phyloP scores from a whole-genome alignment of 2,888 invertebrate species.

The Ochropleura leucogaster region DNA sequence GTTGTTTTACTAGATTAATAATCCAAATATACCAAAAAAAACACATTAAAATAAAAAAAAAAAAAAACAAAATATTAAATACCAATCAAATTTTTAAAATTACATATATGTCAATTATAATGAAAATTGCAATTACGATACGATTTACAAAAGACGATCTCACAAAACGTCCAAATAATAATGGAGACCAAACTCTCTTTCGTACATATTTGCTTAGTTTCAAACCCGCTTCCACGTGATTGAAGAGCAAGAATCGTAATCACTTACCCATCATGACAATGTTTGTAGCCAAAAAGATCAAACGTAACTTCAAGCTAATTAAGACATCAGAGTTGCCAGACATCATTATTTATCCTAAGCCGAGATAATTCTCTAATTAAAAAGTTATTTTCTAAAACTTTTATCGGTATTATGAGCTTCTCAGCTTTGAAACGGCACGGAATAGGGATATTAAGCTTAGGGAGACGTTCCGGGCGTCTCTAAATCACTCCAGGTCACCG shows the following conservation, averaged over 20 bases:
- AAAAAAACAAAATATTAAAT: no score
- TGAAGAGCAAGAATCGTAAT: background rate
- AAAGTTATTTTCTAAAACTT: conserved; percentile 8
- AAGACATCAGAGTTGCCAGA: background rate
- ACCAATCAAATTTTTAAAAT: no score
- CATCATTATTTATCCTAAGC: background rate
- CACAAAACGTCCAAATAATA: background rate
- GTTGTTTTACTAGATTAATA: no score
- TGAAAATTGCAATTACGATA: no score
- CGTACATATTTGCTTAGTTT: background rate
- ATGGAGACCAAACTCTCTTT: background rate
- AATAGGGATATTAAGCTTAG: background rate
- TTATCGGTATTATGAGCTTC: background rate
- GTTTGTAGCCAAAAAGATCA: background rate
- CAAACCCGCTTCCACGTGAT: background rate
- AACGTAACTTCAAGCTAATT: background rate
- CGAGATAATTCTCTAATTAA: conserved; percentile 9
- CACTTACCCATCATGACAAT: background rate
- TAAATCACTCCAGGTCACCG: no score
- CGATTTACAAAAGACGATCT: no score
- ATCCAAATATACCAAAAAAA: no score
- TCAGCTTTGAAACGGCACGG: background rate
- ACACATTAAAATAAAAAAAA: no score
- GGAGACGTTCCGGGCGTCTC: no score
- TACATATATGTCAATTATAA: no score